Evolutionary conservation across 2,797 vertebrate genomes (phyloP).

Genomic region (Oceanodroma leucorhoa): DNA sequence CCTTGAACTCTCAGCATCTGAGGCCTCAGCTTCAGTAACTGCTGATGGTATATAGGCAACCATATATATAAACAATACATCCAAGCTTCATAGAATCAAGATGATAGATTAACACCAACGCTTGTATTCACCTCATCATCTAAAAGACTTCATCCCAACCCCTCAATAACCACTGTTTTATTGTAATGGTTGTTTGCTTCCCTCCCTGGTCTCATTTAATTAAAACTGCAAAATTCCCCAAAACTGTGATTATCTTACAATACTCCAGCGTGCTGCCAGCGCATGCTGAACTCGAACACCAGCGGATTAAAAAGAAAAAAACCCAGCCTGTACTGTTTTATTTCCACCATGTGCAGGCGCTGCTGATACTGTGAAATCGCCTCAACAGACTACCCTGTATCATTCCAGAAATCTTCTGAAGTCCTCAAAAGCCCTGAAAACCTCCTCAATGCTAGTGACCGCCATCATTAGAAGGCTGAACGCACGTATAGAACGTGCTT

Average conservation of each 20-base stretch:
- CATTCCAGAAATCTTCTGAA: accelerated
- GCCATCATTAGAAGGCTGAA: accelerated
- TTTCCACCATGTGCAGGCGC: accelerated
- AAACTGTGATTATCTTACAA: accelerated
- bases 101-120: accelerated
- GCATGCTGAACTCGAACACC: neutral
- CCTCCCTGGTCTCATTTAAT: neutral
- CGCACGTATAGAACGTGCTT: accelerated
- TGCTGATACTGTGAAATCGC: accelerated
- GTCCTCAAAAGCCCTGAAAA: accelerated
- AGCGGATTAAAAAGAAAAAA: neutral
- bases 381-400: accelerated
- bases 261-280: accelerated
- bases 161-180: neutral
- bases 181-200: too few relatives aligned
- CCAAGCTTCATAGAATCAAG: neutral
- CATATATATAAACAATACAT: accelerated
- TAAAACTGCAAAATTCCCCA: accelerated
- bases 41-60: accelerated
- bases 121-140: too few relatives aligned
- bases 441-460: accelerated
- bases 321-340: accelerated
- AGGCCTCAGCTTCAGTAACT: neutral
- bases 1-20: neutral
- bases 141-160: neutral